Evolutionary conservation across 2,888 invertebrate species (phyloP), one percentile per base, ranked within the genome.

Genomic region (Psococerastis gibbosa): DNA sequence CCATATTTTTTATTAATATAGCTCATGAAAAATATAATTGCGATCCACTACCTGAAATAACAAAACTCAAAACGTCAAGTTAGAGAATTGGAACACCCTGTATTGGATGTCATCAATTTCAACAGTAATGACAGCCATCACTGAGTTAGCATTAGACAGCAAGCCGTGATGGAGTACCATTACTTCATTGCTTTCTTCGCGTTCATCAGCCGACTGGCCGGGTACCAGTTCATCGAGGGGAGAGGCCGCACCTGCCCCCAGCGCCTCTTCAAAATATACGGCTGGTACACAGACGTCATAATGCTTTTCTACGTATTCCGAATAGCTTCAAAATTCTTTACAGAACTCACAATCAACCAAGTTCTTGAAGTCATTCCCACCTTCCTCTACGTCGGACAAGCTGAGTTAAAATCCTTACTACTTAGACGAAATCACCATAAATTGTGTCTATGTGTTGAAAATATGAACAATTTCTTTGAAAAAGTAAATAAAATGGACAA

Each of bases 321-420:
- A 11, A 38, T 38, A 4, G 22, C 20, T 3, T 5, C 16, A 9
- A 17, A 22, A 38, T 6, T 38, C 11, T 20, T 38, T 20, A 22
- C 20, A 16, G 4, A 4, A 5, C 15, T 38, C 17, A 17, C 16
- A 3, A 20, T 22, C 13, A 20, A 17, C 5, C 38, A 38, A 38
- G 18, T 38, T 20, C 22, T 38, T 20, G 38, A 38, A 38, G n/a
- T n/a, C 4, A 20, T 38, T 20, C 20, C 38, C 17, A 38, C 38
- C 16, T 38, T 18, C 11, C 22, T 38, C n/a, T 38, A 38, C 38
- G 38, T 38, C 16, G 18, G 16, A 18, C 38, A 38, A 38, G 22
- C 22, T 16, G 15, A 18, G n/a, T 5, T 38, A 3, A 38, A 38
- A 38, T 15, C 38, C 4, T 13, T 38, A 13, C 8, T 38, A 20